Conservation (phyloP, 92 coral and sea anemone genomes). For the Chrysogorgia sp. region DNA sequence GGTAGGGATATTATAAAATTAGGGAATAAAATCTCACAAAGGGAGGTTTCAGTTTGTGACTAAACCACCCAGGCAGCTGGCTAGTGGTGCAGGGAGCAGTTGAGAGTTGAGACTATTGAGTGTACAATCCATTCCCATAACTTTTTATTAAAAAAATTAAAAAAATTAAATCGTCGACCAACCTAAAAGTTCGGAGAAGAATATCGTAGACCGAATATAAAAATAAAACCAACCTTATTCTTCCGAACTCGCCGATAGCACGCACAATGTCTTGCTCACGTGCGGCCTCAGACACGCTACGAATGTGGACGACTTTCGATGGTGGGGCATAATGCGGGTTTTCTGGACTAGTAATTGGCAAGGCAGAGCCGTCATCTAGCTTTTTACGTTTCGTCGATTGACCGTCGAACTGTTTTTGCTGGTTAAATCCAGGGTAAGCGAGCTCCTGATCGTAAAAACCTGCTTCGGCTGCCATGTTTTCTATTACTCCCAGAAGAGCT, state of each 20-base stretch:
- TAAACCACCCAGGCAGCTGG: too few species aligned
- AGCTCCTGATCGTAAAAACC: not conserved
- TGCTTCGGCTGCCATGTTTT: not conserved
- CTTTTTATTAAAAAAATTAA: not conserved
- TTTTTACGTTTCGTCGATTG: slow-evolving; percentile 18
- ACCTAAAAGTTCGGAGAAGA: not conserved
- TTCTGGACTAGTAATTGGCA: slow-evolving; percentile 30
- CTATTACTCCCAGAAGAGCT: too few species aligned
- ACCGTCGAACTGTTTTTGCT: not conserved
- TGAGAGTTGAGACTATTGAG: too few species aligned
- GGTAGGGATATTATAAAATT: too few species aligned
- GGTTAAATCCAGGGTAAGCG: not conserved
- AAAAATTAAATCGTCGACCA: not conserved
- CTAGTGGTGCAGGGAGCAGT: too few species aligned
- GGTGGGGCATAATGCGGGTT: slow-evolving; percentile 86
- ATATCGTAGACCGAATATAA: not conserved
- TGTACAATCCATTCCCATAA: not conserved
- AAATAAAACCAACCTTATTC: slow-evolving; percentile 61
- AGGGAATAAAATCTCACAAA: too few species aligned
- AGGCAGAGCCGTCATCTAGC: slow-evolving; percentile 39
- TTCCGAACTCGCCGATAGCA: slow-evolving; percentile 69
- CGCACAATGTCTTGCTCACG: slow-evolving; percentile 86
- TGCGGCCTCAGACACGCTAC: slow-evolving; percentile 94
- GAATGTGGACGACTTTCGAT: slow-evolving; percentile 86
- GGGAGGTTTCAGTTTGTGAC: too few species aligned